Evolutionary conservation across 2,888 invertebrate genomes (phyloP), one percentile per base, ranked within the genome.

Genomic region (Sinohyriopsis cumingii): DNA sequence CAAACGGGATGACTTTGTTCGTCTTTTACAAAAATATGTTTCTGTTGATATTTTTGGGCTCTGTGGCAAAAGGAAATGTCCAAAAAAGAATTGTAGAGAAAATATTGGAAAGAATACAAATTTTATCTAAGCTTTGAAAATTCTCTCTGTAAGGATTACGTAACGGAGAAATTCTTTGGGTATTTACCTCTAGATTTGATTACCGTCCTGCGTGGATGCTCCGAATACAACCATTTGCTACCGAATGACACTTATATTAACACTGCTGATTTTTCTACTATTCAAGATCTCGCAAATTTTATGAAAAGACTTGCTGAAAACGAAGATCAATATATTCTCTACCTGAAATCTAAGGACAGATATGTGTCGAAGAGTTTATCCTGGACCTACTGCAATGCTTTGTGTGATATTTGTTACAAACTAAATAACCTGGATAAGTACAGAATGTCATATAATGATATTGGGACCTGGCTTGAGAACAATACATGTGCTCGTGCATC

Each of bases 231-330:
- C 3, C n/a, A 55, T n/a, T 70, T 84, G 6, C 79, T 84, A 3
- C 89, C 89, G 0, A 75, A 77, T 24, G 77, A 77, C 22, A 85
- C 88, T 6, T 88, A 80, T 75, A 88, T 90, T 63, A 80, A 88
- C 71, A 87, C 85, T 0, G 75, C 79, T 5, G 81, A 83, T 33
- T 89, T 86, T 68, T 61, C 75, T 5, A 75, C 78, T 6, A 78
- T 86, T 0, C 73, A 81, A 70, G 77, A 59, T 15, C 54, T 78
- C 19, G 67, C 67, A 1, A 24, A 67, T 6, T 76, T 57, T 55
- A 24, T 76, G 22, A 55, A 63, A 9, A 28, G 65, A 20, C 55
- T 76, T n/a, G 65, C 63, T 1, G 56, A 63, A 22, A 65, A 73
- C 56, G 66, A 75, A 61, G 59, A 55, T n/a, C 54, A 63, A 18